Evolutionary conservation across 64 coral and sea anemone genomes (phyloP), one percentile per base, ranked within the genome.

Genomic region (Montipora foliosa): DNA sequence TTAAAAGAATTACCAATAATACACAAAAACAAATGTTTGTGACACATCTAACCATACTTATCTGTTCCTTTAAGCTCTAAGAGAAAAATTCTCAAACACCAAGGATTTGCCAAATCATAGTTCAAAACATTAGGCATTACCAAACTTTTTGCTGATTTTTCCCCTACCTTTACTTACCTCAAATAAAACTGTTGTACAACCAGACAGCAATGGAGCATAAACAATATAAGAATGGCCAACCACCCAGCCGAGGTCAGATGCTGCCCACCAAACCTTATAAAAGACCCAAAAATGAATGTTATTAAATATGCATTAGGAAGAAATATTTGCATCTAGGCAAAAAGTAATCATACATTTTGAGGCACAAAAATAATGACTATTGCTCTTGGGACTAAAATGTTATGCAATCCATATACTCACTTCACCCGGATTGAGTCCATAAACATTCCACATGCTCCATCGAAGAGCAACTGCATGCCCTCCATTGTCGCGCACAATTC

Each of bases 201-300:
- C 95, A 21, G 78, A 37, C 21, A 99, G 82, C 14, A 99, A 73
- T 19, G 98, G 98, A 10, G 83, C 98, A 82, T 96, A 99, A 8
- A 99, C 98, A 3, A 99, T 99, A 44, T 99, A 99, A 0, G 98
- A 99, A 80, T 99, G 98, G 45, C 98, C 98, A 8, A 99, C 98
- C 66, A 99, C 98, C 98, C 98, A 99, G 13, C 98, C 98, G 69
- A 99, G 98, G 62, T 99, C 95, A 76, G 95, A 99, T 16, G 98
- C 98, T 72, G 98, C 95, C 98, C 98, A 99, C 98, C 98, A 99
- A 24, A 99, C 98, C 98, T 96, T 64, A 58, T 49, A 85, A 21
- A 46, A 25, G 59, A 55, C 24, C 77, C 61, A 64, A 12, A 64
- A 64, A 64, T 14, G 61, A 64, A 7, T 1, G 61, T 3, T 64